Evolutionary conservation across 2,888 invertebrate species (phyloP).

Genomic region (Diogma glabrata): DNA sequence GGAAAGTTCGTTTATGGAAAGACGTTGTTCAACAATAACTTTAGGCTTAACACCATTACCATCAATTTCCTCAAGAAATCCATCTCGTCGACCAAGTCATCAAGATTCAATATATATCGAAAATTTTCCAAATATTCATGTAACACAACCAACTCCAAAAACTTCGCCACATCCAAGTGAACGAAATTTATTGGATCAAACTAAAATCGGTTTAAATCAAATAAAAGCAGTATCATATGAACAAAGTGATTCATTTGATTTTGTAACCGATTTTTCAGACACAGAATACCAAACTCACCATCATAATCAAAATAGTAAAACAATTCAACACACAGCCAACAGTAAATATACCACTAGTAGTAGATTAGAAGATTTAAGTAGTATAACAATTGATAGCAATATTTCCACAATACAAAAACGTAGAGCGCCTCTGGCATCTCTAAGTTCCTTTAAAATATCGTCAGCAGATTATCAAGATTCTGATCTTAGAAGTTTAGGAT

Average conservation of each 20-base stretch:
- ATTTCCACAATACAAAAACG: constrained; percentile 33
- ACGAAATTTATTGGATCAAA: constrained; percentile 38
- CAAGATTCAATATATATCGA: constrained; percentile 39
- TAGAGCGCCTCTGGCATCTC: constrained; percentile 67
- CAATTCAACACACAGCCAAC: constrained; percentile 14
- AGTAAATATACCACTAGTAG: constrained; percentile 24
- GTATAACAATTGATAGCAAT: constrained; percentile 20
- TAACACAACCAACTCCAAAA: constrained; percentile 71
- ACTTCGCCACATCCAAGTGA: constrained; percentile 70
- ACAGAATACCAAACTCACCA: constrained; percentile 14
- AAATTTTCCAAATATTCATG: constrained; percentile 51
- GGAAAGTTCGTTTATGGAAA: constrained; percentile 71
- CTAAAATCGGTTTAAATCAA: constrained; percentile 13
- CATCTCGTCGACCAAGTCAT: constrained; percentile 19
- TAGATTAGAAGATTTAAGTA: constrained; percentile 27
- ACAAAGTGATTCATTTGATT: constrained; percentile 5
- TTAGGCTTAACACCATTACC: constrained; percentile 53
- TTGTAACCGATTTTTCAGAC: no score
- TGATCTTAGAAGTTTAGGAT: constrained; percentile 57
- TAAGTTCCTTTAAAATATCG: constrained; percentile 64
- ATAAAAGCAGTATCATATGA: constrained; percentile 18
- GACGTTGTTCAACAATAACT: constrained; percentile 67
- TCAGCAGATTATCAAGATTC: constrained; percentile 55
- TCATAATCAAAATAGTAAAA: constrained; percentile 14
- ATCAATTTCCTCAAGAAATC: constrained; percentile 31